Evolutionary conservation across 2,797 vertebrate genomes (phyloP).

Genomic region (Selene dorsalis): DNA sequence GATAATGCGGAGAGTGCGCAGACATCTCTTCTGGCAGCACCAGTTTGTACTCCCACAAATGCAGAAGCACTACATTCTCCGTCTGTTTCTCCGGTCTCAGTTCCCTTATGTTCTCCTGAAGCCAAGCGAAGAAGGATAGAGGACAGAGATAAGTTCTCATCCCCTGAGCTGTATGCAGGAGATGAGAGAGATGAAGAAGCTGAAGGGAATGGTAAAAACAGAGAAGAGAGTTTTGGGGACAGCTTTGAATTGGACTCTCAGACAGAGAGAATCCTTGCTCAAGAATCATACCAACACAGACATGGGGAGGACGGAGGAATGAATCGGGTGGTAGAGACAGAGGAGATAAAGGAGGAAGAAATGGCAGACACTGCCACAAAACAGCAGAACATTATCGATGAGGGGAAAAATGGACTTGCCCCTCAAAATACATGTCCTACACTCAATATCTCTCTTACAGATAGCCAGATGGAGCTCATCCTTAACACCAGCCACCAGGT

Average conservation of each 20-base stretch:
- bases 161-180: constrained; percentile 75
- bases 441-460: constrained; percentile 88
- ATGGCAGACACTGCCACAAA: constrained; percentile 9
- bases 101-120: constrained; percentile 58
- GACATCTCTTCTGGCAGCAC: not conserved
- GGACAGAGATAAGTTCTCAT: constrained; percentile 67
- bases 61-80: constrained; percentile 10
- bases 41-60: constrained; percentile 26
- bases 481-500: constrained; percentile 88
- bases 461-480: constrained; percentile 92
- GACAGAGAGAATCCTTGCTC: constrained; percentile 90
- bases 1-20: constrained; percentile 21
- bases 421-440: constrained; percentile 47
- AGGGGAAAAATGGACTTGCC: constrained; percentile 17
- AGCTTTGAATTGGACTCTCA: constrained; percentile 95
- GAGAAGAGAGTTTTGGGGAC: constrained; percentile 88
- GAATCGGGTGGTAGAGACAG: not conserved
- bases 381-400: not conserved
- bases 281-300: constrained; percentile 61
- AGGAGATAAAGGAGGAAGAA: constrained; percentile 19
- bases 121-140: constrained; percentile 78
- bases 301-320: constrained; percentile 5
- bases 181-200: constrained; percentile 36
- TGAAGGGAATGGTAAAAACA: constrained; percentile 16
- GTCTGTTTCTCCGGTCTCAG: constrained; percentile 27